Base-by-base conservation (phyloP, 1,140 invertebrate species). In the Caenorhabditis tropicalis region DNA sequence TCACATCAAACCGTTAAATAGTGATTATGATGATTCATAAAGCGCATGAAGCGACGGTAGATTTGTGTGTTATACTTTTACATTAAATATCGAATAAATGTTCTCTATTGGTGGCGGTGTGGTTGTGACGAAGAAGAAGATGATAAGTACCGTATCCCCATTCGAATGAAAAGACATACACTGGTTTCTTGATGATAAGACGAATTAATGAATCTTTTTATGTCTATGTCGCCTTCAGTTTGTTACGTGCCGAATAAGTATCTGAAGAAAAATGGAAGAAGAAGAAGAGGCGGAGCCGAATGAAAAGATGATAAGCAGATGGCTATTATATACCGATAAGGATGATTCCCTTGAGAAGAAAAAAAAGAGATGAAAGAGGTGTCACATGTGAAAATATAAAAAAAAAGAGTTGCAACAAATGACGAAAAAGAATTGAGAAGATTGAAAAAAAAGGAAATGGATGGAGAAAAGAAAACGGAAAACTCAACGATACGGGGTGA, bases 331-430 rank as follows among this genome's bases (percentile, higher is more conserved):
- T 16, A 27, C 21, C 79, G 79, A 81, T 51, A 81, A 81, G 48
- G 79, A 56, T 53, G 29, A 53, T 46, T 51, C 48, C 48, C 31
- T 21, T 12, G 79, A 81, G 48, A 53, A 15, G 19, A 81, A 56
- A 48, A 48, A 7, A 81, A 4, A 43, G 27, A 36, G n/a, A 79
- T 9, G 21, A 39, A 9, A 53, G 79, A 51, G 33, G 48, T 53
- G 51, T 53, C 48, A 81, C 48, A 81, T 81, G 79, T 58, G 51
- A 81, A 81, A 70, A 70, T 70, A 70, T 53, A n/a, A n/a, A 51
- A 56, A 81, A 56, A 53, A 39, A 81, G 31, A 53, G 29, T 81
- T 81, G 79, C 79, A 81, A 53, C 29, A 21, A 21, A 51, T 58
- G 51, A 56, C 48, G 51, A 56, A 81, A 81, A 56, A 31, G n/a